Base-by-base conservation (phyloP, 2,113 vertebrate species). In the Gallinago media region DNA sequence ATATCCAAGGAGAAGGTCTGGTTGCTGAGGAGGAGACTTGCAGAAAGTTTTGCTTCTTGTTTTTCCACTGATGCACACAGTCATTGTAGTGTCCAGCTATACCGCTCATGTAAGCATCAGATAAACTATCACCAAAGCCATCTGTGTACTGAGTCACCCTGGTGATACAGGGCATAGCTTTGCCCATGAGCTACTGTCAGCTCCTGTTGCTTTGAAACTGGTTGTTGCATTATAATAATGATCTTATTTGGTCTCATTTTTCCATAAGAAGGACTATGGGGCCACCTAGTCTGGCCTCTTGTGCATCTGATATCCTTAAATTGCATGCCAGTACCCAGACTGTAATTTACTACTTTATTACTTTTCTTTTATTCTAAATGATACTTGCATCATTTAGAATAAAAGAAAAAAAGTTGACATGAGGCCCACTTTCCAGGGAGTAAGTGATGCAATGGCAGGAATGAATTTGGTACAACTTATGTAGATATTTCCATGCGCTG, bases 91-190 rank as follows among this genome's bases (percentile, higher is more conserved):
- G 1, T 4, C 34, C 90, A 91, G 55, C 56, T 55, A 34, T 15
- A 56, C 42, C 38, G 9, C 52, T 47, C 70, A 9, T 17, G 52
- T 22, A 44, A 31, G 17, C 17, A 25, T 23, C 17, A 5, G 6
- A 1, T 1, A 11, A 88, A 47, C 12, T 72, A 14, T n/a, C 2
- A 2, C 36, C 82, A 34, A 82, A 62, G 50, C 59, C 70, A 54
- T 0, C 0, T 3, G 23, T 23, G n/a, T 11, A 20, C 36, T 46
- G 32, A 5, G 38, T n/a, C 52, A 63, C n/a, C 9, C 23, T 36
- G 19, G 21, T 38, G 65, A 46, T 8, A 46, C 78, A 73, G 21
- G 15, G 36, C 62, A 52, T 7, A 11, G 50, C 67, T 82, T 29
- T 65, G 63, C 12, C 40, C 1, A 1, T 6, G 44, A 67, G 42